Percentiles rank a stretch among this genome's conserved stretches.
phyloP scores from a whole-genome alignment of 2,113 vertebrate species.

The Ondatra zibethicus region DNA sequence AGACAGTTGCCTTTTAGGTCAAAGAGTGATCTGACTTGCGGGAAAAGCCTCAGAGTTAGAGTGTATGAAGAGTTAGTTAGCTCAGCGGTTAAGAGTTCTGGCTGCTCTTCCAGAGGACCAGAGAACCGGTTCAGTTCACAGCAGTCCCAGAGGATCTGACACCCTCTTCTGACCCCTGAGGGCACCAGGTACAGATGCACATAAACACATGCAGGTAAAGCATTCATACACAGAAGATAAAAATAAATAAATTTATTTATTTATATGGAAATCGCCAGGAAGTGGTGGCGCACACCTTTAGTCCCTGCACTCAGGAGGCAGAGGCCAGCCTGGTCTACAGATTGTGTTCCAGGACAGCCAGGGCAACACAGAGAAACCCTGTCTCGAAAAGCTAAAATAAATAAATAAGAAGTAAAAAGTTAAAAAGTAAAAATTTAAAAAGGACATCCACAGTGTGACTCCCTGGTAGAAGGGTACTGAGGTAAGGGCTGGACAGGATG shows the following conservation, averaged over 20 bases:
- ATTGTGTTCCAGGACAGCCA: neutral
- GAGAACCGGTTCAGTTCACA: neutral
- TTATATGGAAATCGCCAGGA: neutral
- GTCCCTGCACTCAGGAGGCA: neutral
- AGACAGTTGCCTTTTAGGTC: constrained; percentile 35
- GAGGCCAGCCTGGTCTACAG: neutral
- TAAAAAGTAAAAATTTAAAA: neutral
- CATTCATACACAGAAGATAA: neutral
- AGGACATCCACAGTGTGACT: neutral
- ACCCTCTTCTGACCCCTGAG: neutral
- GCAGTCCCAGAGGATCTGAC: neutral
- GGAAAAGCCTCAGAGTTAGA: constrained; percentile 5
- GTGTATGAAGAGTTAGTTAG: neutral
- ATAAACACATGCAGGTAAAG: neutral
- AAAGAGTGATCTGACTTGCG: neutral
- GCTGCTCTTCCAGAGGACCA: neutral
- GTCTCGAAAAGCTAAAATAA: neutral
- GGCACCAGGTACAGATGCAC: neutral
- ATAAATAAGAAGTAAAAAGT: neutral
- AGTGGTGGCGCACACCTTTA: neutral
- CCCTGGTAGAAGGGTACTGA: neutral
- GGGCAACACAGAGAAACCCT: neutral
- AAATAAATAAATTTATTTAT: neutral
- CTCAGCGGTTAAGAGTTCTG: neutral
- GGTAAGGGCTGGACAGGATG: neutral